These are phyloP conservation scores for Malurus splendens DNA, from an alignment of 2,797 vertebrate species.

Conservation along the genomic window DNA sequence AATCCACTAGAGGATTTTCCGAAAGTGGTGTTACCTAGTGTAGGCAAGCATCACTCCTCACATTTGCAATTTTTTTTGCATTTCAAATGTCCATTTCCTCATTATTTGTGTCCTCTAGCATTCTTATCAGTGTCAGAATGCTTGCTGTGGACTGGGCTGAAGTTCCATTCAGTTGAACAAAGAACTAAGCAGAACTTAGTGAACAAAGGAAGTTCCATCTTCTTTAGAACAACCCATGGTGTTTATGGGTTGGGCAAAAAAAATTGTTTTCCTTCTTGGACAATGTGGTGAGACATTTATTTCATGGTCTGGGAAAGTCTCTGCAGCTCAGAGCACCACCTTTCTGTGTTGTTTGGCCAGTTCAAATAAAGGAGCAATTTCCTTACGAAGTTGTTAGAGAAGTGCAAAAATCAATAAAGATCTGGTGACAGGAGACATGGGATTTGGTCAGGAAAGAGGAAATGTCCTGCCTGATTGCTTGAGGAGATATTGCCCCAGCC, in stretches of 20 bases:
- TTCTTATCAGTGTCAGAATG: neutral
- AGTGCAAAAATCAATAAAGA: neutral
- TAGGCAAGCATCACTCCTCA: neutral
- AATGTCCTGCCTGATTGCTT: neutral
- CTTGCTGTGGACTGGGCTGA: neutral
- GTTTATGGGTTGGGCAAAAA: neutral
- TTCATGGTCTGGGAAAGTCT: neutral
- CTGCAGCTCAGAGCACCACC: neutral
- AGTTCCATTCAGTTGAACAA: neutral
- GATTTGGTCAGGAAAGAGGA: neutral
- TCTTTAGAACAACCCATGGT: neutral
- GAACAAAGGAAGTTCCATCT: neutral
- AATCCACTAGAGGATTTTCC: neutral
- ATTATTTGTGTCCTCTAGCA: neutral
- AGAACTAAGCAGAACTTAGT: neutral
- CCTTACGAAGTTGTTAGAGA: neutral
- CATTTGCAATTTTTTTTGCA: neutral
- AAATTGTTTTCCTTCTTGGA: neutral
- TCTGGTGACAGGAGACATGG: neutral
- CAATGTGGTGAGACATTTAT: neutral
- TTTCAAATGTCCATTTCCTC: neutral
- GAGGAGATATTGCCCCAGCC: neutral
- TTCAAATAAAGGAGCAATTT: neutral
- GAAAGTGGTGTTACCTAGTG: fast-evolving
- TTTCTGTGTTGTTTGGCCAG: neutral